Conservation (phyloP, 2,888 invertebrate species). For the Hesperia comma region DNA sequence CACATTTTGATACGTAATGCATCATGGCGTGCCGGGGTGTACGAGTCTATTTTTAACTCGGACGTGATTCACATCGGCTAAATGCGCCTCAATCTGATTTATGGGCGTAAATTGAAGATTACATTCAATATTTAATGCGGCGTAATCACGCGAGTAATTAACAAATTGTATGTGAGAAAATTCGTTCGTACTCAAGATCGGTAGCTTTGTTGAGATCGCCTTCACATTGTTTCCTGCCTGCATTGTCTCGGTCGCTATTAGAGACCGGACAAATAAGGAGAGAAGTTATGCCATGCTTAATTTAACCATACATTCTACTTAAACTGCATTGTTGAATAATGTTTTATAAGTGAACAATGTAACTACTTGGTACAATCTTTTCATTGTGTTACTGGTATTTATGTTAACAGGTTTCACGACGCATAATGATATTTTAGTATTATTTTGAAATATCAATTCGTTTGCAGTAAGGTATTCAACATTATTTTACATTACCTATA, state of each 20-base stretch:
- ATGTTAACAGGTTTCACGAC: conserved; percentile 16
- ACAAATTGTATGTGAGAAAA: conserved; percentile 64
- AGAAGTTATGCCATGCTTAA: conserved; percentile 38
- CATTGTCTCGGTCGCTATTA: conserved; percentile 43
- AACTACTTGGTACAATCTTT: conserved; percentile 28
- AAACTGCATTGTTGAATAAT: conserved; percentile 38
- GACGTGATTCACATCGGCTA: conserved; percentile 33
- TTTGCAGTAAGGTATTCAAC: not conserved
- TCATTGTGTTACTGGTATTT: conserved; percentile 21
- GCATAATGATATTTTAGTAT: conserved; percentile 4
- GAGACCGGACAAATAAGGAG: conserved; percentile 35
- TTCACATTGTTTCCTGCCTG: conserved; percentile 45
- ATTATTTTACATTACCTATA: not conserved
- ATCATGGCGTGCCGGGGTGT: conserved; percentile 13
- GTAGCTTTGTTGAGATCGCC: conserved; percentile 49
- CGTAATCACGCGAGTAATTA: conserved; percentile 58
- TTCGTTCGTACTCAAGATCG: conserved; percentile 48
- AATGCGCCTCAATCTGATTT: conserved; percentile 33
- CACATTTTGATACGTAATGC: conserved; percentile 10
- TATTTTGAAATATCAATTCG: conserved; percentile 3
- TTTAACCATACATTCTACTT: conserved; percentile 36
- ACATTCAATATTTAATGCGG: conserved; percentile 55
- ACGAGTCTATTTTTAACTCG: conserved; percentile 31
- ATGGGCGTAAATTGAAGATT: conserved; percentile 44
- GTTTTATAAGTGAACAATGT: conserved; percentile 37